phyloP scores from a whole-genome alignment of 2,113 vertebrate species.

The Podarcis raffonei region DNA sequence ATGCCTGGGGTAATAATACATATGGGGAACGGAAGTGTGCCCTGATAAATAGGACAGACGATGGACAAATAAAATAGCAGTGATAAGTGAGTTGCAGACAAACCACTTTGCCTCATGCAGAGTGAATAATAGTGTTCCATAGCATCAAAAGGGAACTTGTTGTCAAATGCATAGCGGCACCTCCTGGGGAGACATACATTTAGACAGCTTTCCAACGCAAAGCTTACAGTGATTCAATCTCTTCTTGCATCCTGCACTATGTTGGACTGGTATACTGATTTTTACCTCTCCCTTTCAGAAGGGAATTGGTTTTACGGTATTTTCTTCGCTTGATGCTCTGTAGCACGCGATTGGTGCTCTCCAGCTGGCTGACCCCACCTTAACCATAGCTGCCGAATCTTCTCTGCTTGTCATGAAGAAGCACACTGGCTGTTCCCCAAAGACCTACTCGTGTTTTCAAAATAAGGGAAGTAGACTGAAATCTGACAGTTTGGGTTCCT shows the following conservation, averaged over 20 bases:
- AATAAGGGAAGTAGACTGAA: too few species aligned
- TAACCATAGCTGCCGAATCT: not conserved
- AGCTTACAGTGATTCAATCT: not conserved
- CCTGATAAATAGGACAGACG: not conserved
- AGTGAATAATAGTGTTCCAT: slow-evolving; percentile 10
- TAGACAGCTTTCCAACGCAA: not conserved
- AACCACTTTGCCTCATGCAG: slow-evolving; percentile 10
- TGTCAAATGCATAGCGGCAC: not conserved
- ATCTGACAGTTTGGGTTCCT: too few species aligned
- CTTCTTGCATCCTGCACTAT: not conserved
- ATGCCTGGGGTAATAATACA: not conserved
- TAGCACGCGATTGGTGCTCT: not conserved
- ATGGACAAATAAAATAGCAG: not conserved
- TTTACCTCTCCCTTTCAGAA: not conserved
- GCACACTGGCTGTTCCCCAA: too few species aligned
- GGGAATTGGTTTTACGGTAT: not conserved
- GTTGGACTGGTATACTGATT: not conserved
- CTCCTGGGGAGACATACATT: slow-evolving; percentile 1
- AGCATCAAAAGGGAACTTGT: fast-evolving
- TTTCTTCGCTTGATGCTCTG: not conserved
- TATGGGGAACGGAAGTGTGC: not conserved
- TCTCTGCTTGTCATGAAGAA: too few species aligned
- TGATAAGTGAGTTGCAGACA: not conserved
- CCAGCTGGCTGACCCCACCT: not conserved
- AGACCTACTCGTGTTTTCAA: too few species aligned